These are phyloP conservation scores for Sebastes vulpes DNA, from an alignment of 2,797 vertebrate species.

Conservation along the genomic window DNA sequence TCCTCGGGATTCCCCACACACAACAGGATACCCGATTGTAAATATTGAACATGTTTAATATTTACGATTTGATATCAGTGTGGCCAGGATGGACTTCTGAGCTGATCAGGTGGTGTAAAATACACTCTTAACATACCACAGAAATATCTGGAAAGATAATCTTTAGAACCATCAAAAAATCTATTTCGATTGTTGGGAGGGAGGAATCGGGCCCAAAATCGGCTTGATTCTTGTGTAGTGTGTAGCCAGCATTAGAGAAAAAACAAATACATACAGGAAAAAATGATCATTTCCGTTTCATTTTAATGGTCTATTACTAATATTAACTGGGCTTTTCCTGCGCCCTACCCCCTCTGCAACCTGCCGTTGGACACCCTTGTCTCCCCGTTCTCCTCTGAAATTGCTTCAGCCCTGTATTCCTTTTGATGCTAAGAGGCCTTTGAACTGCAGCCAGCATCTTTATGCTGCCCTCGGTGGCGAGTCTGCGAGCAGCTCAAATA, in stretches of 20 bases:
- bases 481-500: constrained; percentile 70
- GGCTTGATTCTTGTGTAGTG: neutral
- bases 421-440: constrained; percentile 81
- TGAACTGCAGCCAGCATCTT: constrained; percentile 76
- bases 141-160: no score
- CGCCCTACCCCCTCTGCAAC: constrained; percentile 4
- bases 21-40: no score
- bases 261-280: neutral
- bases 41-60: no score
- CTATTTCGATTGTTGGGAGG: no score
- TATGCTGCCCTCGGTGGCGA: constrained; percentile 43
- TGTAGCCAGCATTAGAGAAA: neutral
- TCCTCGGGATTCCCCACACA: no score
- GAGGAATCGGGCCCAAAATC: no score
- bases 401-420: constrained; percentile 47
- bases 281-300: neutral
- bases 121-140: no score
- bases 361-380: neutral
- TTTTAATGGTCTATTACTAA: constrained; percentile 17
- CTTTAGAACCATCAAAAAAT: no score
- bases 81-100: no score
- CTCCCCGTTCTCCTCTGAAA: constrained; percentile 39
- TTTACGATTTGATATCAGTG: no score
- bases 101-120: no score
- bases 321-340: constrained; percentile 6